Evolutionary conservation across 2,113 vertebrate species (phyloP).

Genomic region (Pelecanoides urinatrix): DNA sequence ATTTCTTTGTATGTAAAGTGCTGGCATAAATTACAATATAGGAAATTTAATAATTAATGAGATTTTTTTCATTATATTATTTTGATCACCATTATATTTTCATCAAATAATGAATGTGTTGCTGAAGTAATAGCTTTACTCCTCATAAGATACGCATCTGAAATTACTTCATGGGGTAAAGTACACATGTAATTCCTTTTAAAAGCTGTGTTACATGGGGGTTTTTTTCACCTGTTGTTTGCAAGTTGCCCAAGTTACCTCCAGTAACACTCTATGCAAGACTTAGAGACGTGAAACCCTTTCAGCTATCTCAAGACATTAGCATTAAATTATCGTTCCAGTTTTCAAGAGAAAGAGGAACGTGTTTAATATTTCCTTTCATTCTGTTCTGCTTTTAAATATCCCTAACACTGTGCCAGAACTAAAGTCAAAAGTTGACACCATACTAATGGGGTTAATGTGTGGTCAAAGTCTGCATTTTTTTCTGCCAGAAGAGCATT

Average conservation of each 20-base stretch:
- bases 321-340: background rate
- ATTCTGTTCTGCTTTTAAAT: conserved; percentile 52
- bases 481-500: conserved; percentile 36
- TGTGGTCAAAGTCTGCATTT: conserved; percentile 48
- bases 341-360: conserved; percentile 5
- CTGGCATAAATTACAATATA: conserved; percentile 34
- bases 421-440: conserved; percentile 58
- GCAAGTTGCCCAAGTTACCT: background rate
- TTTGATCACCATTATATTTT: conserved; percentile 44
- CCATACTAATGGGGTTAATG: conserved; percentile 58
- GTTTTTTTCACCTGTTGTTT: conserved; percentile 13
- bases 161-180: conserved; percentile 3
- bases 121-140: conserved; percentile 20
- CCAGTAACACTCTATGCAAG: background rate
- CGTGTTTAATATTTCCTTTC: conserved; percentile 30
- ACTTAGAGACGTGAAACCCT: background rate
- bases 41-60: conserved; percentile 8
- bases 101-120: conserved; percentile 20
- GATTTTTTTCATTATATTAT: conserved; percentile 7
- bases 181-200: conserved; percentile 33
- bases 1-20: conserved; percentile 39
- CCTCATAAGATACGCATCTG: background rate
- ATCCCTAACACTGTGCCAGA: conserved; percentile 20
- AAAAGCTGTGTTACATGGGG: background rate
- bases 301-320: background rate